Conservation (phyloP, 2,113 vertebrate species). For the Malurus alboscapulatus region DNA sequence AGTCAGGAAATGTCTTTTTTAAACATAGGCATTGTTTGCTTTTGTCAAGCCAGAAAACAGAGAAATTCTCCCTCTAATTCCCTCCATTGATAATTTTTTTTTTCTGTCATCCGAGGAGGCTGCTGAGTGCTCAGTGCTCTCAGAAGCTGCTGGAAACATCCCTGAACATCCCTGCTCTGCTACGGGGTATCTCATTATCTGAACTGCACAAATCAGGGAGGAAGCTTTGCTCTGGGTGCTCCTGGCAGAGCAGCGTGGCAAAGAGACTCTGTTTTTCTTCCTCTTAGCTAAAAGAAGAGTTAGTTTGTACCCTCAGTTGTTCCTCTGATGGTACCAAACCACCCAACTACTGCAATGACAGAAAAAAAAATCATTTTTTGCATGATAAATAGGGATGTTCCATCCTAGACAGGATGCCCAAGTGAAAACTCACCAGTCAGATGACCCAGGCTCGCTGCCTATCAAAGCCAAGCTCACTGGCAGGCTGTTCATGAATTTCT, state of each 20-base stretch:
- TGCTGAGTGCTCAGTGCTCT: background rate
- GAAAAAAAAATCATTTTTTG: background rate
- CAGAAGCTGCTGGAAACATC: background rate
- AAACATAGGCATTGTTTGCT: background rate
- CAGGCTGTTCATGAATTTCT: background rate
- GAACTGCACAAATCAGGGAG: background rate
- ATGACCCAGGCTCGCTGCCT: background rate
- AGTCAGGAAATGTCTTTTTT: background rate
- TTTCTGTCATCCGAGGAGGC: background rate
- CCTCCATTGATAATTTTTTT: background rate
- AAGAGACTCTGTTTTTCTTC: background rate
- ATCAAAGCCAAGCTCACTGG: background rate
- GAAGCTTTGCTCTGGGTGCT: background rate
- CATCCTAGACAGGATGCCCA: background rate
- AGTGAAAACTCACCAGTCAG: background rate
- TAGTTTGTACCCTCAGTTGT: background rate
- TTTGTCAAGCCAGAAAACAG: background rate
- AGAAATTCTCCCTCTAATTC: background rate
- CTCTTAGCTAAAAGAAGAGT: background rate
- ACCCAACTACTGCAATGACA: background rate
- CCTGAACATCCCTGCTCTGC: background rate
- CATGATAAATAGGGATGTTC: background rate
- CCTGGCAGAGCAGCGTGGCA: background rate
- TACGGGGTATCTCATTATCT: background rate
- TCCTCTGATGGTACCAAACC: background rate